Evolutionary conservation across 2,888 invertebrate species (phyloP).

Genomic region (Drosophila kanekoi): DNA sequence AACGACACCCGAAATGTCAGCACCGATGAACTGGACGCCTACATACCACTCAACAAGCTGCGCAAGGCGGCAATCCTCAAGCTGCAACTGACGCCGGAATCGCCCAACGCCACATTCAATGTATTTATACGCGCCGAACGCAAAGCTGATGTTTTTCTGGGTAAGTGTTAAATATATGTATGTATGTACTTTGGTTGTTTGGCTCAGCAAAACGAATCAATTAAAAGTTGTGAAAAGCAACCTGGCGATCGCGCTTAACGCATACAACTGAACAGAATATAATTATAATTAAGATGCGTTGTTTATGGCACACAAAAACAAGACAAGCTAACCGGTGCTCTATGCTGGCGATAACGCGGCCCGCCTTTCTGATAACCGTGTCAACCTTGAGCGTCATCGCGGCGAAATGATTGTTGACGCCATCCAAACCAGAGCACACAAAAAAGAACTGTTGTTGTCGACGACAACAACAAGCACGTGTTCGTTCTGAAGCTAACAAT

Average conservation of each 20-base stretch:
- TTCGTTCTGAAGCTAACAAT: background rate
- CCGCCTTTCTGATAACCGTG: slow-evolving; percentile 64
- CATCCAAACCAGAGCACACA: slow-evolving; percentile 22
- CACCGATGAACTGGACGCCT: slow-evolving; percentile 81
- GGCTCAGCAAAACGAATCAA: slow-evolving; percentile 3
- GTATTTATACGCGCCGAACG: slow-evolving; percentile 83
- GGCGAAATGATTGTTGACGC: slow-evolving; percentile 52
- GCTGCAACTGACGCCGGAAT: slow-evolving; percentile 81
- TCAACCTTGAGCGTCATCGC: slow-evolving; percentile 67
- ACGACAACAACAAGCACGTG: slow-evolving; percentile 11
- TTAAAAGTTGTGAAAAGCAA: slow-evolving; percentile 27
- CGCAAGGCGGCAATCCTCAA: slow-evolving; percentile 76
- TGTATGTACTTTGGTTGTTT: background rate
- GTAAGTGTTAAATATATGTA: slow-evolving; percentile 63
- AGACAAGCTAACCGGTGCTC: slow-evolving; percentile 24
- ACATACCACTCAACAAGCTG: slow-evolving; percentile 82
- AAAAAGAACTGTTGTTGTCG: slow-evolving; percentile 11
- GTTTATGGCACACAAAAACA: slow-evolving; percentile 15
- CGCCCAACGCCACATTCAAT: slow-evolving; percentile 66
- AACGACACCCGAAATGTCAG: slow-evolving; percentile 52
- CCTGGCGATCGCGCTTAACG: slow-evolving; percentile 30
- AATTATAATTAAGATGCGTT: slow-evolving; percentile 38
- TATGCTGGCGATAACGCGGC: slow-evolving; percentile 42
- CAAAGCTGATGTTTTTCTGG: slow-evolving; percentile 82
- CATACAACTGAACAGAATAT: slow-evolving; percentile 37